Base-by-base conservation (phyloP, 2,113 vertebrate genomes). In the Tachuris rubrigastra region DNA sequence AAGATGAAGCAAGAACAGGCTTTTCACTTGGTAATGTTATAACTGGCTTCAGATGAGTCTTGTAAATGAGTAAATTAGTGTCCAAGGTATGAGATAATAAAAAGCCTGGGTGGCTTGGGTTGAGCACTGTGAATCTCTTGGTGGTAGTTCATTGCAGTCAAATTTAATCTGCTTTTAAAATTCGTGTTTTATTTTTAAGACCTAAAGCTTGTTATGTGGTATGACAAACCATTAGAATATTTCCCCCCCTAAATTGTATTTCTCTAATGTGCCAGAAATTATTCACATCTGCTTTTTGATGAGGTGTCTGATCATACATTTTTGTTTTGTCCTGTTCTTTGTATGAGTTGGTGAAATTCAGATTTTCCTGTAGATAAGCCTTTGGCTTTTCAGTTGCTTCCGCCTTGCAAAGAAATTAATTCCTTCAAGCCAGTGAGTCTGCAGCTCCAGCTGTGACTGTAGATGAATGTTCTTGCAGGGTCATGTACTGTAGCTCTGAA, bases 381-480 rank as follows among this genome's bases (percentile, higher is more conserved):
- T 68, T 85, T 85, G 87, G n/a, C 72, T 52, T 94, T 90, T 90
- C 53, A 24, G 53, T 72, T 93, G 58, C 56, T 95, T 94, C 46
- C 3, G 37, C 73, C 85, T 84, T 78, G 88, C 21, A 68, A 96
- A 86, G 50, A 80, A 93, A 93, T 88, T 66, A 86, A 91, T 96
- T 95, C 41, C 67, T 96, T 89, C 69, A 93, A 94, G 81, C 53
- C 49, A 91, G 69, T 2, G 6, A 82, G 52, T 78, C 81, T 92
- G 59, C 72, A 81, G 76, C 82, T 95, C 90, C 90, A 94, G 85
- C 90, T 96, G 95, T 90, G 88, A 87, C 50, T 72, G 68, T 28
- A 89, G 90, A 95, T 91, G 87, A 95, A 90, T 93, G 47, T 56
- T 96, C 65, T 95, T 69, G 71, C 85, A 87, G 85, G 90, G 87